phyloP scores from a whole-genome alignment of 2,888 invertebrate genomes.

The Choreutis nemorana region DNA sequence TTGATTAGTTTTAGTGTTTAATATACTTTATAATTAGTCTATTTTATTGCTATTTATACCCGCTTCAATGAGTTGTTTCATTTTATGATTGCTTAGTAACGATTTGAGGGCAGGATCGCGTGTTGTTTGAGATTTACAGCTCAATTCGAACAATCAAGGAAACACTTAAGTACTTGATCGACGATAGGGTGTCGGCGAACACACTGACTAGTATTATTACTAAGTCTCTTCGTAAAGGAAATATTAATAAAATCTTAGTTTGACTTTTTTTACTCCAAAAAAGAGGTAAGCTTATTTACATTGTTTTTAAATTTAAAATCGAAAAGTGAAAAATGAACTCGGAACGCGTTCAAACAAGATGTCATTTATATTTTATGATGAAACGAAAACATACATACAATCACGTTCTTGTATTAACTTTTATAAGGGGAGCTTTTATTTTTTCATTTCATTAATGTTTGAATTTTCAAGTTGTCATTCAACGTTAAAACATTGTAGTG shows the following conservation, averaged over 20 bases:
- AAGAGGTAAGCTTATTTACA: slow-evolving; percentile 1
- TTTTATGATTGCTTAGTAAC: too few relatives aligned
- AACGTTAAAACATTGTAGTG: too few relatives aligned
- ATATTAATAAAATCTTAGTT: neutral
- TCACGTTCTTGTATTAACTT: too few relatives aligned
- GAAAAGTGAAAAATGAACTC: slow-evolving; percentile 1
- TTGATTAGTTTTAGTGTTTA: too few relatives aligned
- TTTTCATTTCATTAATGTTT: too few relatives aligned
- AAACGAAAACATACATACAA: too few relatives aligned
- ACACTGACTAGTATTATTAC: slow-evolving; percentile 1
- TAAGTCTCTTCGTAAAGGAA: neutral
- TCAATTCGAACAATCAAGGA: slow-evolving; percentile 60
- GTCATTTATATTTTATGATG: too few relatives aligned
- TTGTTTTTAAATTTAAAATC: too few relatives aligned
- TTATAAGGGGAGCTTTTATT: too few relatives aligned
- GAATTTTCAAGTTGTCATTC: too few relatives aligned
- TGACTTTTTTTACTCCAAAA: neutral
- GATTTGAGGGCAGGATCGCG: slow-evolving; percentile 46
- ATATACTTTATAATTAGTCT: slow-evolving; percentile 22
- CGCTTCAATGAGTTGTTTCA: too few relatives aligned
- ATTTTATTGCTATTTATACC: too few relatives aligned
- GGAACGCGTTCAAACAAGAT: neutral
- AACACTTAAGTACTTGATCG: slow-evolving; percentile 60
- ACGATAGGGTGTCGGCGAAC: slow-evolving; percentile 50
- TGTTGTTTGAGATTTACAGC: slow-evolving; percentile 56